phyloP scores from a whole-genome alignment of 2,888 invertebrate species.

The Entomobrya multifasciata region DNA sequence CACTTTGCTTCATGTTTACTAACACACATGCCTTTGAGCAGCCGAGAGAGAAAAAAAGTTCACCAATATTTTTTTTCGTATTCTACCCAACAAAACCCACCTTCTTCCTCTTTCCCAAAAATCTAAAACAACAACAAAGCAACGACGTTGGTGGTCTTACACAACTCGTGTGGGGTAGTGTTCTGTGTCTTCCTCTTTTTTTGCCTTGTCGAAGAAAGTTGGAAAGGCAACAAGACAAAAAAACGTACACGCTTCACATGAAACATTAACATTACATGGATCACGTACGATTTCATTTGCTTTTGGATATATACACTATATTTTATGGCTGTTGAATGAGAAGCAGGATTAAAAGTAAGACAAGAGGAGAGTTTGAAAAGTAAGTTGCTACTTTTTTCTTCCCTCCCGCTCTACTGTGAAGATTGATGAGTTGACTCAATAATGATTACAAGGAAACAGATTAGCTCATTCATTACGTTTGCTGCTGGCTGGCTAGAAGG shows the following conservation, averaged over 20 bases:
- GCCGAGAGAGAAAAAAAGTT: background rate
- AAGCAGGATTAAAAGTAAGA: slow-evolving; percentile 36
- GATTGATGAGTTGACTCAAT: slow-evolving; percentile 74
- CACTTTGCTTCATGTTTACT: slow-evolving; percentile 47
- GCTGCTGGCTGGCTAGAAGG: background rate
- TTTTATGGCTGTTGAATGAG: background rate
- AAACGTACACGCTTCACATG: slow-evolving; percentile 42
- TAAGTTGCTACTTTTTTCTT: slow-evolving; percentile 7
- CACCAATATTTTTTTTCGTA: slow-evolving; percentile 7
- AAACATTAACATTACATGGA: slow-evolving; percentile 49
- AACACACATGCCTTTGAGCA: background rate
- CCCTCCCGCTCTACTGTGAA: slow-evolving; percentile 22
- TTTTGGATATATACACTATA: slow-evolving; percentile 37
- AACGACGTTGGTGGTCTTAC: slow-evolving; percentile 44
- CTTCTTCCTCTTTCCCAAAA: background rate
- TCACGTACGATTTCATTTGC: slow-evolving; percentile 58
- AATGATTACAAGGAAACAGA: slow-evolving; percentile 70
- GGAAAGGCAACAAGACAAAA: slow-evolving; percentile 66
- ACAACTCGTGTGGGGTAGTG: background rate
- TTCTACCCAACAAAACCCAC: slow-evolving; percentile 2
- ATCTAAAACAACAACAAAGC: background rate
- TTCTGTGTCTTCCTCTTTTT: background rate
- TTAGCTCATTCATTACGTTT: slow-evolving; percentile 72
- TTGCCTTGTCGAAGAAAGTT: slow-evolving; percentile 38
- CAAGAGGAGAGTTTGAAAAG: slow-evolving; percentile 1